A percentile compares a stretch with the other conserved stretches of the same genome.
Conservation (phyloP, 2,113 vertebrate genomes). For the Gymnobelideus leadbeateri region DNA sequence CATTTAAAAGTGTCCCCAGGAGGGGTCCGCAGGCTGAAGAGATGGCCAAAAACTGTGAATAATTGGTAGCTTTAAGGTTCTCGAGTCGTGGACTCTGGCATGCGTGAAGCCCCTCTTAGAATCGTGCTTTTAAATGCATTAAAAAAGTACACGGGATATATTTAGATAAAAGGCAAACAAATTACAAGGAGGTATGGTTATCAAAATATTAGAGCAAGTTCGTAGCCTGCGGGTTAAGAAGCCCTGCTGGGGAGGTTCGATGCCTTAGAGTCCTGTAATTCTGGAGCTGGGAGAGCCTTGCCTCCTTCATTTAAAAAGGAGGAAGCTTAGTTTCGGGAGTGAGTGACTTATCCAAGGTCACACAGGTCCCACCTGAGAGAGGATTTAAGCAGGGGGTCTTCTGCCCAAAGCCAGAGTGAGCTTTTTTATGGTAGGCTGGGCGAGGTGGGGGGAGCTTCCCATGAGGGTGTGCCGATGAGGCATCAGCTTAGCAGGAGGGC, state of each 20-base stretch:
- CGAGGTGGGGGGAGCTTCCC: neutral
- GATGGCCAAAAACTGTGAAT: neutral
- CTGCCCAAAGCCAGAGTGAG: neutral
- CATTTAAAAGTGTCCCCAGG: neutral
- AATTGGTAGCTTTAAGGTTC: too few species aligned
- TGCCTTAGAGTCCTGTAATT: fast-evolving
- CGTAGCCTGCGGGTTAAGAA: too few species aligned
- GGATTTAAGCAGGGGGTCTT: neutral
- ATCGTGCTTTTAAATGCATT: neutral
- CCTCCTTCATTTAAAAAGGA: neutral
- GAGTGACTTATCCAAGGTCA: neutral
- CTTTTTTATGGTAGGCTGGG: neutral
- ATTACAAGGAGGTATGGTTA: neutral
- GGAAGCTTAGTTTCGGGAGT: neutral
- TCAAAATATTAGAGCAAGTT: neutral
- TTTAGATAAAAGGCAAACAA: neutral
- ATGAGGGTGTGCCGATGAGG: neutral
- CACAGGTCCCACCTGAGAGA: neutral
- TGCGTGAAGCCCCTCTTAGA: neutral
- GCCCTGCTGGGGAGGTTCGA: neutral
- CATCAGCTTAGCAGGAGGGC: neutral
- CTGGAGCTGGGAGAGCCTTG: neutral
- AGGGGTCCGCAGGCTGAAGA: neutral
- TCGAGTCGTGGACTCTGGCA: neutral
- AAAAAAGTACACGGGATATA: too few species aligned